Evolutionary conservation across 2,113 vertebrate species (phyloP), one percentile per base, ranked within the genome.

Genomic region (Cavia porcellus): DNA sequence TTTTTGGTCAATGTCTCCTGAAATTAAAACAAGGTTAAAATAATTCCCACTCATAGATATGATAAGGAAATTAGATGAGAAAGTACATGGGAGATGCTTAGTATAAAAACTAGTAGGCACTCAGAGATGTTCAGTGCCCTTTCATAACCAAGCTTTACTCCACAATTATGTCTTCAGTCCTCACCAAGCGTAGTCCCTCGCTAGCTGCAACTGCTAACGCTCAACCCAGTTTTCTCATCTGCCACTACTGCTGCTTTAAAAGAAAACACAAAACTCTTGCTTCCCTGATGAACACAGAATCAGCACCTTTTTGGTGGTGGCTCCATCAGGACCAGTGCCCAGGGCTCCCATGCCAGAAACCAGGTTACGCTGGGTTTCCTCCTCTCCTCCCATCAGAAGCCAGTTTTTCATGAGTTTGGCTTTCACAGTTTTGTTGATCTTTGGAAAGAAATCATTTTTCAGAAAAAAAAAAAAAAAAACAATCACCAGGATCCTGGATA

Each of bases 371-470:
- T 80, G 45, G 62, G 85, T 96, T 96, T 93, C 30, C 57, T 88
- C 30, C 62, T 95, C 32, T 96, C 47, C 10, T 62, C 17, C 30
- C 38, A 50, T 72, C 55, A 82, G 55, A 94, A 93, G 66, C 79
- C 61, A 79, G 70, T 88, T 77, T 96, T 94, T 85, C 7, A 8
- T 89, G 92, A 88, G 42, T 96, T 75, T 87, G 50, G 94, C 61
- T 93, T 96, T 83, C 61, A 88, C n/a, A 9, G 11, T 80, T 83
- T 93, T 96, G 32, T 84, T 91, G 74, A 10, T 81, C 28, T 93
- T 92, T 82, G 52, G 89, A 84, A 96, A 94, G 57, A 87, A 95
- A 72, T 93, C 4, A 10, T 32, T 79, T 87, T 87, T 55, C 4
- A 17, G 35, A 24, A 50, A 68, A 28, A 42, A 62, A 28, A 24